Percentiles rank a stretch among this genome's conserved stretches.
phyloP scores from a whole-genome alignment of 2,113 vertebrate genomes.

The Phasianus colchicus region DNA sequence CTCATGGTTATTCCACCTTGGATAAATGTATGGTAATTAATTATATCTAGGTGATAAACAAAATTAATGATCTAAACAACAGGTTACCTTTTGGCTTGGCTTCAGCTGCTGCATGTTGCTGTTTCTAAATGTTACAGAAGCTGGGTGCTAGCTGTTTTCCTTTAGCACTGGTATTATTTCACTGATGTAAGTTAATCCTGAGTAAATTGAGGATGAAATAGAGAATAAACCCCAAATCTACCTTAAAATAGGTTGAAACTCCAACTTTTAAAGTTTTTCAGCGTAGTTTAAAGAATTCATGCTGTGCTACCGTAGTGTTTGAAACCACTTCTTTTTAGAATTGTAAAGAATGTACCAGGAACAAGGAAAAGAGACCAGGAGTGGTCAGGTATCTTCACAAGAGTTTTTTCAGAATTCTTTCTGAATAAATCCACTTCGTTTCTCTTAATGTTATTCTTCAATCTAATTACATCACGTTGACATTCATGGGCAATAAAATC shows the following conservation, averaged over 20 bases:
- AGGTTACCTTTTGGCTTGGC: background rate
- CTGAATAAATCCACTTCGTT: background rate
- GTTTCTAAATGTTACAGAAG: background rate
- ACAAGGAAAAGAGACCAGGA: background rate
- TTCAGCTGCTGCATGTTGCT: background rate
- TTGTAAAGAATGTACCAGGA: accelerated
- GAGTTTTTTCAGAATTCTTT: background rate
- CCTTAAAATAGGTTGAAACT: background rate
- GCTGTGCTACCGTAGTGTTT: background rate
- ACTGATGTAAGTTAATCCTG: background rate
- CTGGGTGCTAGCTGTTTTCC: background rate
- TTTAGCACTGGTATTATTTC: background rate
- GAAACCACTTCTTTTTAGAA: background rate
- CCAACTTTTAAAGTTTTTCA: background rate
- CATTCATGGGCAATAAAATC: background rate
- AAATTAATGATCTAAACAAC: constrained; percentile 16
- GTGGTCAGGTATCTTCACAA: background rate
- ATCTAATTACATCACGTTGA: background rate
- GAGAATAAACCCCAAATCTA: background rate
- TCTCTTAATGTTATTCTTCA: background rate
- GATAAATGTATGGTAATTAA: background rate
- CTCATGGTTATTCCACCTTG: background rate
- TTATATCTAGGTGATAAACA: constrained; percentile 33
- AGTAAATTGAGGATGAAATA: background rate
- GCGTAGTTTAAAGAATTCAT: background rate